Percentiles rank a stretch among this genome's conserved stretches.
Evolutionary conservation across 2,797 vertebrate genomes (phyloP).

Genomic region (Sebastes kiyomatsui): DNA sequence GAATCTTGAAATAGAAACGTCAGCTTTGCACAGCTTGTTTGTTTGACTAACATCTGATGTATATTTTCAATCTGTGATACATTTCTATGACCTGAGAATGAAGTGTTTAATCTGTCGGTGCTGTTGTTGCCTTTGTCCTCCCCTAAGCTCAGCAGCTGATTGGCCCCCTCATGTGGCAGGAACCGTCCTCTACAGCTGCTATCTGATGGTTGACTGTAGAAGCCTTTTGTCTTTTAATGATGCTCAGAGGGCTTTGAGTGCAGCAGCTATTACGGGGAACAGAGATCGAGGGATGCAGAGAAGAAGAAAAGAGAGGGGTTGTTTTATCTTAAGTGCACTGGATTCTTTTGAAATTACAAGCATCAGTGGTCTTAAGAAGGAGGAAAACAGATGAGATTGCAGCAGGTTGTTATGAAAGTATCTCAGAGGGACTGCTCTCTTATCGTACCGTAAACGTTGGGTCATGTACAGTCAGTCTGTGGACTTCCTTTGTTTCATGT

Average conservation of each 20-base stretch:
- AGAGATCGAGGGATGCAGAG: not conserved
- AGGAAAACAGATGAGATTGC: slow-evolving; percentile 7
- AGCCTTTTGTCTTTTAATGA: slow-evolving; percentile 41
- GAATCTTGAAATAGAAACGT: not conserved
- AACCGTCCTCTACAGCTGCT: slow-evolving; percentile 26
- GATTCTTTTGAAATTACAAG: slow-evolving; percentile 36
- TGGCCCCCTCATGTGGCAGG: slow-evolving; percentile 63
- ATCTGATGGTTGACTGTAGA: not conserved
- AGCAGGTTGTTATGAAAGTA: slow-evolving; percentile 20
- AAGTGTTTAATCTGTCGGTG: slow-evolving; percentile 25
- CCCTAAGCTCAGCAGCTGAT: not conserved
- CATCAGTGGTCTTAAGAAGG: slow-evolving; percentile 2
- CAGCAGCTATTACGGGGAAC: slow-evolving; percentile 7
- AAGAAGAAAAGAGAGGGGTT: not conserved
- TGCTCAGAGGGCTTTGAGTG: slow-evolving; percentile 28
- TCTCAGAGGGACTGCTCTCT: not conserved
- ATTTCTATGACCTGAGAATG: slow-evolving; percentile 51
- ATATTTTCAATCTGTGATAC: slow-evolving; percentile 33
- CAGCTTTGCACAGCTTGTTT: slow-evolving; percentile 15
- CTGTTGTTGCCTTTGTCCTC: slow-evolving; percentile 6
- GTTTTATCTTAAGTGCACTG: slow-evolving; percentile 27
- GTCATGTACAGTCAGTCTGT: not conserved
- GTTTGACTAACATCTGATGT: slow-evolving; percentile 18
- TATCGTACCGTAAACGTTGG: not conserved
- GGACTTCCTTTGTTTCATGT: not conserved